These are phyloP conservation scores for Astreopora myriophthalma DNA, from an alignment of 64 coral and sea anemone genomes.

Conservation along the genomic window DNA sequence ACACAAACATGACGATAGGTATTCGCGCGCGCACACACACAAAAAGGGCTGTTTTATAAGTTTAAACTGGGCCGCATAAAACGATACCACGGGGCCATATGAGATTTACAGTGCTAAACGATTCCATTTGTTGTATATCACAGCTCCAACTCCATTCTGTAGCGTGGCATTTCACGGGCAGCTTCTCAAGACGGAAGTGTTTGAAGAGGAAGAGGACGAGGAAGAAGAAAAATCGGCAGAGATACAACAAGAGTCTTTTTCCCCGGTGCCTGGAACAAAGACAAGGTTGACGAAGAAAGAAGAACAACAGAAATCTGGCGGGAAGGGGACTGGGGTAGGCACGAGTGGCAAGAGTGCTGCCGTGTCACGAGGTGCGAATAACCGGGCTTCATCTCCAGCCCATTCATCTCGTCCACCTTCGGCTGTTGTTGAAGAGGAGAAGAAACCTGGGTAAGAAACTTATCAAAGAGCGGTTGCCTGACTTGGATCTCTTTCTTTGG, in stretches of 20 bases:
- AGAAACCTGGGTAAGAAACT: background rate
- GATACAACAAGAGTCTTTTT: background rate
- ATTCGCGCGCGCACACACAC: background rate
- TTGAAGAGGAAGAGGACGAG: slow-evolving; percentile 44
- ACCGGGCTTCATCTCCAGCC: background rate
- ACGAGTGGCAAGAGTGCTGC: background rate
- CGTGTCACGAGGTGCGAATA: background rate
- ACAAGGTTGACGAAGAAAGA: slow-evolving; percentile 9
- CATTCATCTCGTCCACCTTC: background rate
- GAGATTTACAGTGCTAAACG: background rate
- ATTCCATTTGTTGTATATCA: background rate
- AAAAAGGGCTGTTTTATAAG: too few species aligned
- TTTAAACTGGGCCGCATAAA: too few species aligned
- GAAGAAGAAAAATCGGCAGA: slow-evolving; percentile 28
- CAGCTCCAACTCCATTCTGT: slow-evolving; percentile 79
- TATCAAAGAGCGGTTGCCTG: background rate
- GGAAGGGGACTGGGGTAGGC: background rate
- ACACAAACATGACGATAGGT: background rate
- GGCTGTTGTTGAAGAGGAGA: background rate
- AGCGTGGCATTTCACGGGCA: slow-evolving; percentile 65
- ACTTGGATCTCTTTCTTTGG: too few species aligned
- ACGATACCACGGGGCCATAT: too few species aligned
- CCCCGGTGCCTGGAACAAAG: background rate
- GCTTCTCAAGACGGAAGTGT: slow-evolving; percentile 66
- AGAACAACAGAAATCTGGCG: background rate